A percentile compares a stretch with the other conserved stretches of the same genome.
These are phyloP conservation scores for Brachionus asplanchnoidis DNA, from an alignment of 1,140 invertebrate genomes.

Conservation along the genomic window DNA sequence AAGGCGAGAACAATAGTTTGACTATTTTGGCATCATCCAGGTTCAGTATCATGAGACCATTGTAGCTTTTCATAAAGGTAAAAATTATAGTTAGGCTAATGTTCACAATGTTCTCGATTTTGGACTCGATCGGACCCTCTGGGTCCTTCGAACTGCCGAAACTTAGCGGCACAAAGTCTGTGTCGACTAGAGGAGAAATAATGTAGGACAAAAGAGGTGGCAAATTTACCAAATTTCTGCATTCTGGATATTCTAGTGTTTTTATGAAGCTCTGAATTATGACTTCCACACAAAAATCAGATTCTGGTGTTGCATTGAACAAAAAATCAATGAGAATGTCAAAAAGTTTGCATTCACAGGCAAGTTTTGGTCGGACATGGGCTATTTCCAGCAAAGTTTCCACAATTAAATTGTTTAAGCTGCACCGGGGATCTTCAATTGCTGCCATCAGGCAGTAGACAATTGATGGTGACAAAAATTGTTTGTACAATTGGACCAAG, in stretches of 20 bases:
- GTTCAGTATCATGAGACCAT: background rate
- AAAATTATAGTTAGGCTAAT: background rate
- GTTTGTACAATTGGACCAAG: background rate
- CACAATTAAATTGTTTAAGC: background rate
- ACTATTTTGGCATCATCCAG: background rate
- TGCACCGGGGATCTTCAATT: conserved; percentile 9
- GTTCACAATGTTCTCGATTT: background rate
- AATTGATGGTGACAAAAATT: background rate
- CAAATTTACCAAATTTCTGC: background rate
- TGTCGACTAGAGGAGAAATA: background rate
- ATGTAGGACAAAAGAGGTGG: background rate
- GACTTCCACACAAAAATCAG: background rate
- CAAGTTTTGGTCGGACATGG: background rate
- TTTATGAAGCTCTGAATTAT: background rate
- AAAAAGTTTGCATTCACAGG: conserved; percentile 25
- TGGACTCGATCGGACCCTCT: background rate
- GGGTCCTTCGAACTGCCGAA: background rate
- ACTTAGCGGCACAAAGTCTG: background rate
- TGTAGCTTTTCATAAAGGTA: conserved; percentile 12
- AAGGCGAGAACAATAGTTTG: background rate
- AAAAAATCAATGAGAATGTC: background rate
- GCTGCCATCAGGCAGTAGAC: background rate
- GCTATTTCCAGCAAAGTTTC: conserved; percentile 11
- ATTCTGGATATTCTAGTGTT: background rate
- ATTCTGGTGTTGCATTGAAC: background rate